Evolutionary conservation across 2,888 invertebrate species (phyloP), one percentile per base, ranked within the genome.

Genomic region (Coenonympha glycerion): DNA sequence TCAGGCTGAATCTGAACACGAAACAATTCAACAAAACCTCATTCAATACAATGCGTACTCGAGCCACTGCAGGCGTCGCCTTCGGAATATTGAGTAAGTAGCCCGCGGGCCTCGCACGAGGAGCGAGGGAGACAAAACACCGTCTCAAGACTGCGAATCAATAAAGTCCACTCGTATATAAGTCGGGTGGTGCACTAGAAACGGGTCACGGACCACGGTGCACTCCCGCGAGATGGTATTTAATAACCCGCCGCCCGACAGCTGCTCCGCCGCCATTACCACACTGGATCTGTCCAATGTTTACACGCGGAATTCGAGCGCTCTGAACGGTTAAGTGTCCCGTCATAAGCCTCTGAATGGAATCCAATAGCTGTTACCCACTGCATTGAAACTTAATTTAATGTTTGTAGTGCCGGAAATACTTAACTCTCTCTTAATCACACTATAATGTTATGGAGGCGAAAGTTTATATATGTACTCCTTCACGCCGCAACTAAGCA

Each of bases 121-220:
- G 76, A 64, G 78, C 64, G 78, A 76, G 83, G 74, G 71, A 65
- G 77, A 67, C 53, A 64, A 67, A 72, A 62, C 78, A 72, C 60
- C 81, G 79, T 86, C 88, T 88, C 86, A 88, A 88, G 88, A 87
- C 87, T 83, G 72, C 79, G 88, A 88, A 88, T 88, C 88, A 87
- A 88, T 88, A 88, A 84, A 86, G 87, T 85, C 83, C 86, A 86
- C 83, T 86, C 75, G 81, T 81, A 82, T 81, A 82, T 73, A 82
- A 79, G 81, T 76, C 76, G 82, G 45, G 45, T 45, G 76, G 74
- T 85, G 87, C 87, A 85, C 73, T 69, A 74, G 79, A 86, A 86
- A 69, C 85, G 80, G 87, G 86, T 85, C 86, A 82, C 79, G 76
- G 77, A 86, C 84, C 86, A 82, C 79, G 76, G 76, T 85, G 87